Evolutionary conservation across 2,888 invertebrate genomes (phyloP), one percentile per base, ranked within the genome.

Genomic region (Hirtodrosophila duncani): DNA sequence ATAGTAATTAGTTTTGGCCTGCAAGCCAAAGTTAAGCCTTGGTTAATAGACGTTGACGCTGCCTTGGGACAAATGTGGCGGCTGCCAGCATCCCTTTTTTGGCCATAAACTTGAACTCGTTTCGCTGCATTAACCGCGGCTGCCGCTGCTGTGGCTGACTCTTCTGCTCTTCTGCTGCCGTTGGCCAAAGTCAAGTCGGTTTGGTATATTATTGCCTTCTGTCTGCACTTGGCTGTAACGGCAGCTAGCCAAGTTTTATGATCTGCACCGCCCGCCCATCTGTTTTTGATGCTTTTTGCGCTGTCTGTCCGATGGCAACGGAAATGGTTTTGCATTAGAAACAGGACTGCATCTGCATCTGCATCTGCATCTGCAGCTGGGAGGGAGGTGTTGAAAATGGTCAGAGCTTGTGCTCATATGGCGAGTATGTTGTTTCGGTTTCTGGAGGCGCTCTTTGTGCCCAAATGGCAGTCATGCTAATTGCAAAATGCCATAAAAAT

Each of bases 91-190:
- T 57, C 55, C 74, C 58, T 48, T 45, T 56, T 39, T 58, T 59
- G 58, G 67, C 63, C 67, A 78, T 81, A 79, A 75, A 81, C 75
- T 81, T 81, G 75, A 81, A 69, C 81, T 64, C 71, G 81, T 81
- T 75, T 62, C 68, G 69, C 69, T 63, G 72, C 62, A 57, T 71
- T 77, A 55, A 53, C 38, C 33, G 34, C 24, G 10, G 36, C 21
- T 36, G 13, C 26, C 33, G 18, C 6, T 30, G 50, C n/a, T 36
- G 43, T 42, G 18, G 33, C 26, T 14, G 9, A 13, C n/a, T 14
- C 16, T 10, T 9, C 34, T 8, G 23, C 23, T 26, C 20, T 21
- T 33, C 50, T 23, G 49, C 34, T 50, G 50, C 38, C 52, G 53
- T 39, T 51, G 50, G 14, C 23, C 36, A 71, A 57, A 37, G 18